A percentile compares a stretch with the other conserved stretches of the same genome.
These are phyloP conservation scores for Melanotaenia pygmaea DNA, from an alignment of 2,797 vertebrate species.

Conservation along the genomic window DNA sequence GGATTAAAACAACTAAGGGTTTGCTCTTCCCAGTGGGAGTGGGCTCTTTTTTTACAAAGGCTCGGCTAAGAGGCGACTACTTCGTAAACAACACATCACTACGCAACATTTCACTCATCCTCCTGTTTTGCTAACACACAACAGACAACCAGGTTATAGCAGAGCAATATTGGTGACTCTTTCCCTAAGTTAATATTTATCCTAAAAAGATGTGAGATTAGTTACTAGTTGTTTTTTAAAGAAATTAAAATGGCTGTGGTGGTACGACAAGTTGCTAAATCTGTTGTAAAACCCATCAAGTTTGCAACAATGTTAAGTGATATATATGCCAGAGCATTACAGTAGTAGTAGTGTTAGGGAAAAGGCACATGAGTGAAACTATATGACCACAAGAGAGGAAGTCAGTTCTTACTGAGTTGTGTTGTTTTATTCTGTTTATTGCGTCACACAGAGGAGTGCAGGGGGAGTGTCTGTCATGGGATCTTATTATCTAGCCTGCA, in stretches of 20 bases:
- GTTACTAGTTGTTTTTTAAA: too few species aligned
- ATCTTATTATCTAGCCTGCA: not conserved
- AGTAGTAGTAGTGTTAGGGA: not conserved
- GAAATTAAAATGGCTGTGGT: too few species aligned
- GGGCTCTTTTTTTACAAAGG: too few species aligned
- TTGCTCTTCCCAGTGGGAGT: too few species aligned
- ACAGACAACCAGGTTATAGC: not conserved
- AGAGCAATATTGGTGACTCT: not conserved
- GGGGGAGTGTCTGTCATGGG: not conserved
- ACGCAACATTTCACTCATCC: too few species aligned
- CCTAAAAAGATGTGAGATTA: not conserved
- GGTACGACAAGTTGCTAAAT: not conserved
- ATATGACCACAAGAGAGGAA: not conserved
- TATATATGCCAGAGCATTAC: not conserved
- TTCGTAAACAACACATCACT: too few species aligned
- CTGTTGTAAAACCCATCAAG: not conserved
- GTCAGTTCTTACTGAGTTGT: not conserved
- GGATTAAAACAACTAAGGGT: too few species aligned
- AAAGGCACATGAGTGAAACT: not conserved
- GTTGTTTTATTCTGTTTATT: not conserved
- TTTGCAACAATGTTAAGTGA: not conserved
- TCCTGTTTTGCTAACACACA: not conserved
- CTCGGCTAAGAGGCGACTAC: too few species aligned
- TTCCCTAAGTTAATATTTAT: not conserved
- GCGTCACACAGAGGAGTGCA: not conserved